Evolutionary conservation across 2,888 invertebrate genomes (phyloP), one percentile per base, ranked within the genome.

Genomic region (Lasioglossum oenotherae): DNA sequence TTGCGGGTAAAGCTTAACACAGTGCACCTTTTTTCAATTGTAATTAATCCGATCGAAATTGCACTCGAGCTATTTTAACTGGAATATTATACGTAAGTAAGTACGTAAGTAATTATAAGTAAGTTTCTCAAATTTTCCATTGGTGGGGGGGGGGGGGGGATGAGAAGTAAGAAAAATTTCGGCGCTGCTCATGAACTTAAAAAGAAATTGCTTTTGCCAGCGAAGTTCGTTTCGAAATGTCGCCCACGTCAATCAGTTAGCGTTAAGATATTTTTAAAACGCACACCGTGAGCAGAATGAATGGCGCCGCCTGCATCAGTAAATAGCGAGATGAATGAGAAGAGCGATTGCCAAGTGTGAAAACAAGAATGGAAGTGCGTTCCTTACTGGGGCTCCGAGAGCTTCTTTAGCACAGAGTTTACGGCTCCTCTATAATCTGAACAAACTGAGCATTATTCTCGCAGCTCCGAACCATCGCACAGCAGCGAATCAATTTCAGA

Each of bases 311-410:
- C 72, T 79, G 80, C 79, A 85, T 85, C 84, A 35, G 75, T 84
- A 84, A 84, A 80, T 80, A 74, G 80, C n/a, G 77, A 80, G 84
- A 78, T 84, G 85, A 85, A 85, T 72, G 84, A 38, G 67, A 77
- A 31, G 80, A 84, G 31, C 60, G 84, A 77, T 73, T 69, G 46
- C 69, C 84, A 75, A 85, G 84, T 77, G 80, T 46, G 84, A 80
- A 77, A 84, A 84, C 85, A 75, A 85, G 85, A 84, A 80, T 83
- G 76, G 76, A 80, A 77, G 76, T 44, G 80, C 67, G 75, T 69
- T 67, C 64, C 76, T 64, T 75, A 49, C 23, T 44, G 41, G n/a
- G 38, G 35, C 49, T 73, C 46, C 31, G 35, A 69, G 49, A 38
- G 27, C 23, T 53, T 78, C 75, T 83, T 84, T 23, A 35, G 74